phyloP scores from a whole-genome alignment of 2,113 vertebrate genomes.

The Sclerurus mexicanus region DNA sequence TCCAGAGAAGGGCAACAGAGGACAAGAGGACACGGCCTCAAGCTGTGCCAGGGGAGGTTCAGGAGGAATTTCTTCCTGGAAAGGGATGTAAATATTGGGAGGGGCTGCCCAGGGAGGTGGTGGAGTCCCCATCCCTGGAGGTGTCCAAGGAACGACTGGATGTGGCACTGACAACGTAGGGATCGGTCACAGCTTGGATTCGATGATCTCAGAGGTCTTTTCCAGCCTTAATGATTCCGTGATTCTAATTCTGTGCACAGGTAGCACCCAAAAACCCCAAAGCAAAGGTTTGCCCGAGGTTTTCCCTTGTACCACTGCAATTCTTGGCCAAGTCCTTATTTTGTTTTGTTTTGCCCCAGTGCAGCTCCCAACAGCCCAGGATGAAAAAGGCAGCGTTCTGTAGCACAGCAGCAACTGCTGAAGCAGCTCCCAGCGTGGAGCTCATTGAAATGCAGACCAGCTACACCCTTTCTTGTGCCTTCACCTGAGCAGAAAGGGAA shows the following conservation, averaged over 20 bases:
- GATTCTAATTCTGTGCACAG: not conserved
- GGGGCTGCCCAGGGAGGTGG: not conserved
- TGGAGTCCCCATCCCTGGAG: not conserved
- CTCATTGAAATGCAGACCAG: constrained; percentile 16
- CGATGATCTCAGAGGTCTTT: not conserved
- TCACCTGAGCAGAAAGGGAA: not conserved
- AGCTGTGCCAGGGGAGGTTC: not conserved
- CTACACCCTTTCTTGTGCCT: not conserved
- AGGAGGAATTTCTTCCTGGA: not conserved
- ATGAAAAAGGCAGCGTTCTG: not conserved
- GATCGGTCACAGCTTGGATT: not conserved
- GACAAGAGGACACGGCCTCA: not conserved
- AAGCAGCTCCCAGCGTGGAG: not conserved
- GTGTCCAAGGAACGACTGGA: not conserved
- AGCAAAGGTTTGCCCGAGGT: not conserved
- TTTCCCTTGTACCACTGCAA: not conserved
- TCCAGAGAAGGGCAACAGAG: not conserved
- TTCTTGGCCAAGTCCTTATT: not conserved
- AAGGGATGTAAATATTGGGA: not conserved
- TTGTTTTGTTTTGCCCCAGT: not conserved
- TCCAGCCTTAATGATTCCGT: not conserved
- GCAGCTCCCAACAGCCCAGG: not conserved
- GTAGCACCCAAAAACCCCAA: not conserved
- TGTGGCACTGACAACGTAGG: not conserved
- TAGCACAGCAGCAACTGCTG: not conserved